Base-by-base conservation (phyloP, 2,113 vertebrate genomes). In the Prinia subflava region DNA sequence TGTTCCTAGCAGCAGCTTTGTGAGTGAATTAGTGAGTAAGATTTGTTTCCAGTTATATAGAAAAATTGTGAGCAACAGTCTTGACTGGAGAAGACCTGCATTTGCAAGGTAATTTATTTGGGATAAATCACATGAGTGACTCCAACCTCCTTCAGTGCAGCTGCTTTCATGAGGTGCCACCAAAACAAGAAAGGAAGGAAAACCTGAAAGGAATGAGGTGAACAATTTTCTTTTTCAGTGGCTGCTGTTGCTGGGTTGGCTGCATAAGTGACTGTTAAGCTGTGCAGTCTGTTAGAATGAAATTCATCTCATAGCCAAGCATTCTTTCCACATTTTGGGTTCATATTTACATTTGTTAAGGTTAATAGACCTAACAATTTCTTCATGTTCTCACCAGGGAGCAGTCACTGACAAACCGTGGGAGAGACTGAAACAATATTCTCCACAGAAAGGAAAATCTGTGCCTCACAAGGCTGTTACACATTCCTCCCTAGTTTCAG, bases 311-410 rank as follows among this genome's bases (percentile, higher is more conserved):
- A 91, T 73, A 95, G 84, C 22, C 13, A 70, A 95, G 76, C 78
- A 94, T 94, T 96, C 75, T 77, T 94, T 84, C 67, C 37, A 73
- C 77, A 93, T 94, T 94, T 93, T 94, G 88, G 75, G 96, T 97
- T 89, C 80, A 76, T 94, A 96, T 97, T 96, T 96, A 97, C 92
- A 95, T 96, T 95, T 94, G 91, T 95, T 95, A 94, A 96, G 96
- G 96, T 97, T 98, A 97, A 98, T 96, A 96, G 96, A 95, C 83
- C 95, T 95, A 96, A 96, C 95, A 97, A 93, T 89, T 94, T 97
- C 95, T 97, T 96, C 87, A 77, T 97, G 93, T 96, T 98, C 94
- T 96, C 96, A 96, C 95, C 88, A 95, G 90, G 94, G 84, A 97
- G 90, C 84, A 87, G 53, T 65, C 89, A 83, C 73, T 95, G 88